Evolutionary conservation across 1,140 invertebrate species (phyloP).

Genomic region (Drosophila repletoides): DNA sequence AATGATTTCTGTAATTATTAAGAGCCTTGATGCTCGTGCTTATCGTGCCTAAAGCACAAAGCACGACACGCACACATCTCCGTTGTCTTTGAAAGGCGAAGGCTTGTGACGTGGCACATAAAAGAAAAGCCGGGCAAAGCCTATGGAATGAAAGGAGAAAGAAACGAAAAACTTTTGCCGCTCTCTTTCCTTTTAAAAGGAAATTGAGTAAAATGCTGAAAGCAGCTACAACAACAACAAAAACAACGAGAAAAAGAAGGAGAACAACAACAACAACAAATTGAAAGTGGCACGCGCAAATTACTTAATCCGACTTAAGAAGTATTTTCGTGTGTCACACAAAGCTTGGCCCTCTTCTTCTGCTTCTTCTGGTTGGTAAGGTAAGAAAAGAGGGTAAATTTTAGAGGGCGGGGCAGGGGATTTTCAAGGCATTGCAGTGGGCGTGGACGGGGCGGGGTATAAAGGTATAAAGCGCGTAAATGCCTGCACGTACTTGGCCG

Average conservation of each 20-base stretch:
- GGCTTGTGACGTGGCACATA: neutral
- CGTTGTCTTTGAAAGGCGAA: neutral
- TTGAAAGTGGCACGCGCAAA: constrained; percentile 74
- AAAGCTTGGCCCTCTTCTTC: constrained; percentile 6
- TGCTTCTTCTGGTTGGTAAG: too few species aligned
- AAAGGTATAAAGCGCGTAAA: constrained; percentile 28
- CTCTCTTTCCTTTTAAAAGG: neutral
- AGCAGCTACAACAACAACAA: constrained; percentile 16
- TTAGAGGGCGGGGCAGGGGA: neutral
- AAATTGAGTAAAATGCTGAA: constrained; percentile 16
- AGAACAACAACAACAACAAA: constrained; percentile 35
- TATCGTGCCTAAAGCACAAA: too few species aligned
- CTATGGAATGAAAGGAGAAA: neutral
- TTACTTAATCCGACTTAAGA: constrained; percentile 77
- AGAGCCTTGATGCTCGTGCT: too few species aligned
- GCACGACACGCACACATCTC: too few species aligned
- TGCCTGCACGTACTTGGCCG: constrained; percentile 62
- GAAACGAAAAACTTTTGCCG: neutral
- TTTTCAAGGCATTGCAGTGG: neutral
- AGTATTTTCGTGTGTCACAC: constrained; percentile 57
- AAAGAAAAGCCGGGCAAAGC: constrained; percentile 6
- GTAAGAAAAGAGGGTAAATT: too few species aligned
- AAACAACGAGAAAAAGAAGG: neutral
- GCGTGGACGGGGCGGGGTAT: neutral
- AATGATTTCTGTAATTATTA: too few species aligned